Conservation (phyloP, 2,113 vertebrate genomes). For the Heterocephalus glaber region DNA sequence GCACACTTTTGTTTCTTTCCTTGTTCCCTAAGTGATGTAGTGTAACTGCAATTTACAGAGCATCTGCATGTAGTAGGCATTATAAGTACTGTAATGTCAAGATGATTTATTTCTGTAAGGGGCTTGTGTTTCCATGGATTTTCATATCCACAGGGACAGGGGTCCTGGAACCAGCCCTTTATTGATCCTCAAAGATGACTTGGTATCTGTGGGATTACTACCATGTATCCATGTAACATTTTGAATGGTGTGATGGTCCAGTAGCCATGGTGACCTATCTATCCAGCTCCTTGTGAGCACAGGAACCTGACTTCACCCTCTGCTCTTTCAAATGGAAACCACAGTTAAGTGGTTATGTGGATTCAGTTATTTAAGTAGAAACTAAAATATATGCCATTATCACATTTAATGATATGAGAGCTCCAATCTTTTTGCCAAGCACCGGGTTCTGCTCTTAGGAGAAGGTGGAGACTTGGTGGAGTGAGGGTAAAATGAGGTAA, state of each 20-base stretch:
- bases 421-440: not conserved
- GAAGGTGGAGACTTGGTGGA: not conserved
- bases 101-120: not conserved
- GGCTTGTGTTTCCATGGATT: not conserved
- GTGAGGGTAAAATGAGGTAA: not conserved
- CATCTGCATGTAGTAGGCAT: not conserved
- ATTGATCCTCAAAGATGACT: not conserved
- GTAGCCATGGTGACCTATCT: not conserved
- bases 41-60: not conserved
- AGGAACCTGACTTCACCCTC: not conserved
- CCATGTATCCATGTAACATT: not conserved
- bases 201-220: not conserved
- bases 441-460: not conserved
- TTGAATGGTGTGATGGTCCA: not conserved
- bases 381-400: not conserved
- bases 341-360: not conserved
- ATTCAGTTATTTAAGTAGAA: not conserved
- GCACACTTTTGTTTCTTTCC: not conserved
- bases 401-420: not conserved
- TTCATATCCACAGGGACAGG: not conserved
- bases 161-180: not conserved
- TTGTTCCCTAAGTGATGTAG: too few species aligned
- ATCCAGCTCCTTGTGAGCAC: not conserved
- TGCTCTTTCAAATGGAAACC: not conserved
- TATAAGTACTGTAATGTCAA: not conserved